phyloP scores from a whole-genome alignment of 2,888 invertebrate genomes.

The Apoda limacodes region DNA sequence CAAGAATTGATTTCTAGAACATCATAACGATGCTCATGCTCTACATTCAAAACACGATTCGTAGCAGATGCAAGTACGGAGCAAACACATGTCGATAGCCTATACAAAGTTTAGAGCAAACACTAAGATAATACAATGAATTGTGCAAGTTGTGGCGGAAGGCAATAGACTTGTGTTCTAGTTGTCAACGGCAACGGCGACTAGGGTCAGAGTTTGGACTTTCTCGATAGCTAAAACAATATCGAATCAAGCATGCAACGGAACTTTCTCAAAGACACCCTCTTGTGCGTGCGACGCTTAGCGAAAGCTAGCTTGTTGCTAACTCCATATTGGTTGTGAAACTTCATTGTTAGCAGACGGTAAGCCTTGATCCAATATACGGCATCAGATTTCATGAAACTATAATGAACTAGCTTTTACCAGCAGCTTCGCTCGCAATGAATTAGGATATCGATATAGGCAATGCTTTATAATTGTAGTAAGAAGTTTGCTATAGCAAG shows the following conservation, averaged over 20 bases:
- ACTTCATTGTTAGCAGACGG: slow-evolving; percentile 41
- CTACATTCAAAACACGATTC: too few relatives aligned
- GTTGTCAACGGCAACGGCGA: slow-evolving; percentile 31
- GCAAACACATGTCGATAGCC: slow-evolving; percentile 26
- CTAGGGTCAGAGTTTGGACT: slow-evolving; percentile 53
- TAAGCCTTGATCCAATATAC: slow-evolving; percentile 34
- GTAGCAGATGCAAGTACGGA: slow-evolving; percentile 12
- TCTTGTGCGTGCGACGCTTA: slow-evolving; percentile 61
- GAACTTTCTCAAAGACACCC: slow-evolving; percentile 62
- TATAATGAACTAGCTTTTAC: too few relatives aligned
- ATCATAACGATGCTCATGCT: too few relatives aligned
- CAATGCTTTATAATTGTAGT: too few relatives aligned
- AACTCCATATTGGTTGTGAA: slow-evolving; percentile 65
- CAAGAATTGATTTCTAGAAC: too few relatives aligned
- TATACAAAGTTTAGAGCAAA: slow-evolving; percentile 46
- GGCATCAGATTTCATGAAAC: slow-evolving; percentile 27
- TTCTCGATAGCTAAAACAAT: slow-evolving; percentile 55
- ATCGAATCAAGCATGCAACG: slow-evolving; percentile 64
- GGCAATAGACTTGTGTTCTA: slow-evolving; percentile 45
- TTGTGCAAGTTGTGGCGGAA: slow-evolving; percentile 43
- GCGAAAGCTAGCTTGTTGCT: slow-evolving; percentile 42
- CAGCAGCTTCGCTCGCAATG: too few relatives aligned
- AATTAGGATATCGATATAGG: too few relatives aligned
- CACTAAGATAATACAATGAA: slow-evolving; percentile 55
- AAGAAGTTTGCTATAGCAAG: too few relatives aligned